phyloP scores from a whole-genome alignment of 2,797 vertebrate genomes.

The Pampus argenteus region DNA sequence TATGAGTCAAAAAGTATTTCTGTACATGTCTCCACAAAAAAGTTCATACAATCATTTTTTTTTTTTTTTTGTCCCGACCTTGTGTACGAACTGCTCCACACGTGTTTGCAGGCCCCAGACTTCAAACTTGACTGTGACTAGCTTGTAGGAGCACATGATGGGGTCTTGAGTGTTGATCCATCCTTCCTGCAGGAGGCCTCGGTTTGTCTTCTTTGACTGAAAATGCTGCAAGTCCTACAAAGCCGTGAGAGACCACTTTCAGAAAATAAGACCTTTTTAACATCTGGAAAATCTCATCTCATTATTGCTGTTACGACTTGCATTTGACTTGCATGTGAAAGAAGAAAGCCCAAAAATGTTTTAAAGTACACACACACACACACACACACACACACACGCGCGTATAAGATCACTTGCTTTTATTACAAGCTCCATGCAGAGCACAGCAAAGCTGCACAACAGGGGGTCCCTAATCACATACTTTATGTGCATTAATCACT shows the following conservation, averaged over 20 bases:
- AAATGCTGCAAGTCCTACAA: slow-evolving; percentile 86
- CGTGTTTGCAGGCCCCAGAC: slow-evolving; percentile 91
- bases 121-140: slow-evolving; percentile 90
- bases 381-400: background rate
- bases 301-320: slow-evolving; percentile 2
- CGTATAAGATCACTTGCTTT: slow-evolving; percentile 37
- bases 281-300: background rate
- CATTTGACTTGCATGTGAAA: background rate
- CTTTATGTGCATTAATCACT: slow-evolving; percentile 57
- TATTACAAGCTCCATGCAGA: slow-evolving; percentile 25
- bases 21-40: background rate
- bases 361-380: background rate
- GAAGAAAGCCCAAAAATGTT: background rate
- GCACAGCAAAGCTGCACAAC: slow-evolving; percentile 21
- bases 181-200: slow-evolving; percentile 85
- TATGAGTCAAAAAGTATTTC: slow-evolving; percentile 11
- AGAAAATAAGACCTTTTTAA: background rate
- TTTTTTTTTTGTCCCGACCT: slow-evolving; percentile 73
- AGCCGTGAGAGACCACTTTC: background rate
- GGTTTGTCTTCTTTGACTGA: slow-evolving; percentile 85
- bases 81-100: slow-evolving; percentile 91
- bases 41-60: background rate
- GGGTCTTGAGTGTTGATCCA: slow-evolving; percentile 85
- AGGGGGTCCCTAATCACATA: slow-evolving; percentile 32
- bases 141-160: slow-evolving; percentile 92